A percentile compares a stretch with the other conserved stretches of the same genome.
Evolutionary conservation across 2,113 vertebrate genomes (phyloP).

Genomic region (Pluvialis apricaria): DNA sequence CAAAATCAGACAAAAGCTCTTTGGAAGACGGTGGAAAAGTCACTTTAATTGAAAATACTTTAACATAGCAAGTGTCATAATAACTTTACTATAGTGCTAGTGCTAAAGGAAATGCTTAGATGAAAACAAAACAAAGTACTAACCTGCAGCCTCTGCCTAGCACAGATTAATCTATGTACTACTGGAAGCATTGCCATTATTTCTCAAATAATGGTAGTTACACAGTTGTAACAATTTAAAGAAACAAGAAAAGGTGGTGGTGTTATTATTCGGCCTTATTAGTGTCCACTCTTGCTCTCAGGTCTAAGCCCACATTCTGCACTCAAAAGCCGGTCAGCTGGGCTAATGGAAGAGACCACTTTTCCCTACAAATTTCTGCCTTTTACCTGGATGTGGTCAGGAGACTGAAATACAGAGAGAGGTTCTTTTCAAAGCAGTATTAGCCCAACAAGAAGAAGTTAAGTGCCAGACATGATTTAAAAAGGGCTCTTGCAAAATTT

Average conservation of each 20-base stretch:
- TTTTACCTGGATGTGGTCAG: neutral
- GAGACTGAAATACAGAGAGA: neutral
- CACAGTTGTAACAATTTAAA: neutral
- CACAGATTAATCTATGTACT: neutral
- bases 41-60: neutral
- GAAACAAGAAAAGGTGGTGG: neutral
- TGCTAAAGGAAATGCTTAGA: neutral
- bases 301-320: neutral
- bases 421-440: neutral
- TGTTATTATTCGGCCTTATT: neutral
- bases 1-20: neutral
- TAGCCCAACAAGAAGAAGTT: neutral
- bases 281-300: neutral
- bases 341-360: neutral
- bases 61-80: neutral
- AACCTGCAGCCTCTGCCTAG: neutral
- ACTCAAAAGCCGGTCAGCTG: neutral
- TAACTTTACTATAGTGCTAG: neutral
- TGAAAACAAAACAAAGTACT: neutral
- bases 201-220: neutral
- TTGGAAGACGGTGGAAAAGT: neutral
- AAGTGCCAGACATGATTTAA: neutral
- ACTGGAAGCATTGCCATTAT: neutral
- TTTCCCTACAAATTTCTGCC: neutral
- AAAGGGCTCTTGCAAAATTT: neutral